These are phyloP conservation scores for Ips typographus DNA, from an alignment of 1,140 invertebrate species.

Conservation along the genomic window DNA sequence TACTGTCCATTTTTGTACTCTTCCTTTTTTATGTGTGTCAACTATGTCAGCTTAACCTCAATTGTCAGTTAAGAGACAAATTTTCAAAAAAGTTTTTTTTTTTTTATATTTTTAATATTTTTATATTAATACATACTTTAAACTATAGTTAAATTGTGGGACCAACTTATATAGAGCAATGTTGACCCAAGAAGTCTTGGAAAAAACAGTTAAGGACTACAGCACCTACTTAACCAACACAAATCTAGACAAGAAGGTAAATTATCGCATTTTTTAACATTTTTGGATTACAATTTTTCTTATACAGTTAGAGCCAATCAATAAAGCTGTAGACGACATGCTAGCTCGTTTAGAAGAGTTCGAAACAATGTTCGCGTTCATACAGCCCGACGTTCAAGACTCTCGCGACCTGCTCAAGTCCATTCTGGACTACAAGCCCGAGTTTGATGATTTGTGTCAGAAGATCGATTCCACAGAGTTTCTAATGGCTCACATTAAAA, in stretches of 20 bases:
- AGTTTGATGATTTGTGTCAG: slow-evolving; percentile 44
- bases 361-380: slow-evolving; percentile 47
- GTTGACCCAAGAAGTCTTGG: slow-evolving; percentile 6
- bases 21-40: too few relatives aligned
- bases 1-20: too few relatives aligned
- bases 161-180: too few relatives aligned
- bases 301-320: slow-evolving; percentile 46
- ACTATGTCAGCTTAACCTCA: too few relatives aligned
- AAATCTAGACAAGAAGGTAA: slow-evolving; percentile 41
- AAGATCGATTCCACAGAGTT: slow-evolving; percentile 49
- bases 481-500: slow-evolving; percentile 46
- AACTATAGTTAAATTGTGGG: too few relatives aligned
- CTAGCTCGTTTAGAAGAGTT: slow-evolving; percentile 51
- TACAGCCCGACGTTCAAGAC: slow-evolving; percentile 46
- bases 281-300: neutral
- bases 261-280: neutral
- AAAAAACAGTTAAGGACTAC: slow-evolving; percentile 39
- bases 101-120: too few relatives aligned
- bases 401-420: slow-evolving; percentile 45
- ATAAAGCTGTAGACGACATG: slow-evolving; percentile 49
- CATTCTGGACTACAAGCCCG: slow-evolving; percentile 39
- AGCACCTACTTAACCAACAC: slow-evolving; percentile 36
- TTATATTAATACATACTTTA: too few relatives aligned
- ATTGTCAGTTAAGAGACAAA: too few relatives aligned
- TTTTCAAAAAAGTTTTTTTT: too few relatives aligned